Evolutionary conservation across 2,888 invertebrate species (phyloP).

Genomic region (Oxycera nigricornis): DNA sequence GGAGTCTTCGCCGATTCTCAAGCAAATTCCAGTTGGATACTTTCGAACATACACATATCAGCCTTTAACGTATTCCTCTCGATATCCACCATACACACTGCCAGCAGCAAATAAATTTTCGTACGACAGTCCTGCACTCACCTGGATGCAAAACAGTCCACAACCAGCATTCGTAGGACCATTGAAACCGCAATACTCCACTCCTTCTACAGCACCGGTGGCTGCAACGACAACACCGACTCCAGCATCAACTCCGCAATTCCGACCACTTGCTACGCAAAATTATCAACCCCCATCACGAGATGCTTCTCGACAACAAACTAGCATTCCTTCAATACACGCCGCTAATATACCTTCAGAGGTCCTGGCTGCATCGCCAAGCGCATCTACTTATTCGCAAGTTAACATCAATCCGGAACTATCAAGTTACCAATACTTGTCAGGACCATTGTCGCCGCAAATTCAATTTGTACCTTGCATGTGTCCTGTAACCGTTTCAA

Average conservation of each 20-base stretch:
- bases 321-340: background rate
- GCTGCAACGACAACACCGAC: background rate
- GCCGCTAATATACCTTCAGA: slow-evolving; percentile 26
- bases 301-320: background rate
- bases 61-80: slow-evolving; percentile 43
- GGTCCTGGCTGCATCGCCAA: background rate
- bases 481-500: slow-evolving; percentile 48
- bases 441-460: slow-evolving; percentile 36
- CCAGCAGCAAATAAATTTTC: background rate
- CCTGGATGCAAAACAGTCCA: slow-evolving; percentile 41
- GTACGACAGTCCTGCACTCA: background rate
- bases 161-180: background rate
- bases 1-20: slow-evolving; percentile 44
- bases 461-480: slow-evolving; percentile 49
- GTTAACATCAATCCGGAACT: slow-evolving; percentile 38
- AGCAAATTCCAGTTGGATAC: slow-evolving; percentile 48
- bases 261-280: slow-evolving; percentile 21
- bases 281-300: slow-evolving; percentile 4
- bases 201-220: slow-evolving; percentile 19
- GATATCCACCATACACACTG: background rate
- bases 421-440: slow-evolving; percentile 42
- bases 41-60: slow-evolving; percentile 49
- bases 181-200: background rate
- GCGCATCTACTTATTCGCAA: slow-evolving; percentile 12
- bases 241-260: slow-evolving; percentile 15